phyloP scores from a whole-genome alignment of 2,888 invertebrate genomes.

The Steinernema scapterisci region DNA sequence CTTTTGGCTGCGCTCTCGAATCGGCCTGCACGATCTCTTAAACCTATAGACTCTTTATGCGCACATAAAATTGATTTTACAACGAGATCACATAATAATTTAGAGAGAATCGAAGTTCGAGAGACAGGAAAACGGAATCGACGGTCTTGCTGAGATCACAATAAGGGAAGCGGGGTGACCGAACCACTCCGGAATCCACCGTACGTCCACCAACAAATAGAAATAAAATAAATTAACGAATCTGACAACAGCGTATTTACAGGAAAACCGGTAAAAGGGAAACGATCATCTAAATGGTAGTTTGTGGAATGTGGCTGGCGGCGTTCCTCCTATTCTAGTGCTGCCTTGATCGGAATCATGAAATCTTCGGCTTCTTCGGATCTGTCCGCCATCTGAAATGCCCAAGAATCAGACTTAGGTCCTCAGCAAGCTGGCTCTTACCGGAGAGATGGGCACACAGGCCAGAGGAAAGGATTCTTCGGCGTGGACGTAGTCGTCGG shows the following conservation, averaged over 20 bases:
- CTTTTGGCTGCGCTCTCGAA: too few species aligned
- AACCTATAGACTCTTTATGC: too few species aligned
- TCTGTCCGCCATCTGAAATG: not conserved
- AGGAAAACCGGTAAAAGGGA: not conserved
- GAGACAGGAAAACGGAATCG: too few species aligned
- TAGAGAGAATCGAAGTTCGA: too few species aligned
- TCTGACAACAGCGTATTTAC: constrained; percentile 9
- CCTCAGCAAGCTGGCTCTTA: not conserved
- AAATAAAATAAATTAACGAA: not conserved
- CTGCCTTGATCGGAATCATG: constrained; percentile 12
- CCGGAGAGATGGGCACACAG: constrained; percentile 18
- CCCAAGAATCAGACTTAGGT: not conserved
- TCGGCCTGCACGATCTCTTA: too few species aligned
- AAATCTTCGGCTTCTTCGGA: not conserved
- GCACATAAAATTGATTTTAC: too few species aligned
- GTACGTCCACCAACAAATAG: constrained; percentile 14
- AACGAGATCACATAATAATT: too few species aligned
- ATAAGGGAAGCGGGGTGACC: too few species aligned
- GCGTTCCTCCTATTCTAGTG: not conserved
- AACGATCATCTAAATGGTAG: not conserved
- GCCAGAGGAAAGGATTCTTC: constrained; percentile 5
- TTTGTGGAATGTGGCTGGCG: not conserved
- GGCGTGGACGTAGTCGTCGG: not conserved
- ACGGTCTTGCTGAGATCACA: too few species aligned
- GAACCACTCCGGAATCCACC: not conserved